Evolutionary conservation across 1,140 invertebrate genomes (phyloP).

Genomic region (Ceratosolen fusciceps): DNA sequence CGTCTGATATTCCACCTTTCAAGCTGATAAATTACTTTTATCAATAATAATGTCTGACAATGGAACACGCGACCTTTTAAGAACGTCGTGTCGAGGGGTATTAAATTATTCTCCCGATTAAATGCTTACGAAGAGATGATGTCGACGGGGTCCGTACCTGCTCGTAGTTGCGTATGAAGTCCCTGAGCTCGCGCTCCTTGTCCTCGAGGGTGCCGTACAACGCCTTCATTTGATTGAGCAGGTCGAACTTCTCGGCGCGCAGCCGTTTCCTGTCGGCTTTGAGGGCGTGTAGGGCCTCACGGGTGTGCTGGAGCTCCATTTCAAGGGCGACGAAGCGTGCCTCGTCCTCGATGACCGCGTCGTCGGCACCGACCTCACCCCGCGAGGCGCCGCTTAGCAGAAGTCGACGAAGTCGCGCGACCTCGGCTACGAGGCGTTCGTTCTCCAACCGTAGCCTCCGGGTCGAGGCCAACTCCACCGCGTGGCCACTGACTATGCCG

Average conservation of each 20-base stretch:
- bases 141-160: conserved; percentile 74
- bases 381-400: conserved; percentile 75
- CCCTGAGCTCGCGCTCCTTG: conserved; percentile 92
- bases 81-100: no score
- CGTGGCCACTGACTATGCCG: no score
- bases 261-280: conserved; percentile 91
- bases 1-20: no score
- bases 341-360: conserved; percentile 72
- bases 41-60: no score
- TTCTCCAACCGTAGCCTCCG: conserved; percentile 78
- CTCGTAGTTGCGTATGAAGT: conserved; percentile 95
- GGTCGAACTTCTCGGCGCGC: conserved; percentile 94
- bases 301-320: conserved; percentile 74
- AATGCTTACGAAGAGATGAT: not conserved
- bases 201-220: conserved; percentile 93
- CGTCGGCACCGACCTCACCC: conserved; percentile 72
- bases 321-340: conserved; percentile 73
- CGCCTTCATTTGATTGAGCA: conserved; percentile 95
- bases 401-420: conserved; percentile 75
- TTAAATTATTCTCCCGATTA: not conserved
- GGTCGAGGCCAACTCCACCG: conserved; percentile 68
- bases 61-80: no score
- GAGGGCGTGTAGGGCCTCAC: conserved; percentile 77
- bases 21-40: no score
- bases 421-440: conserved; percentile 78